Evolutionary conservation across 2,797 vertebrate genomes (phyloP).

Genomic region (Sebastes variabilis): DNA sequence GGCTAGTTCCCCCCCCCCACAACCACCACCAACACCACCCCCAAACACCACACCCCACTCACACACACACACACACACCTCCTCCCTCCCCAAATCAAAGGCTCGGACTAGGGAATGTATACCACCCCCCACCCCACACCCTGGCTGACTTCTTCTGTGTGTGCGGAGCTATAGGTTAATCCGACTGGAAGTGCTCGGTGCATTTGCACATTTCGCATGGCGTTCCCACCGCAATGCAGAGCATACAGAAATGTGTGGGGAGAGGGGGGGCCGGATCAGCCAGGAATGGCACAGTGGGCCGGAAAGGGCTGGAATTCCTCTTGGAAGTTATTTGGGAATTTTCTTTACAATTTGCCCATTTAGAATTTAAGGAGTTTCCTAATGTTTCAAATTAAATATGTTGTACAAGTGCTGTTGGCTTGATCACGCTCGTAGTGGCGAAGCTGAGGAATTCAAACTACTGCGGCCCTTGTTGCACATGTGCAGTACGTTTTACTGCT

Average conservation of each 20-base stretch:
- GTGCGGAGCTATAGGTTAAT: conserved; percentile 79
- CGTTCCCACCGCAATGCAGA: conserved; percentile 79
- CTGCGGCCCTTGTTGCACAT: conserved; percentile 33
- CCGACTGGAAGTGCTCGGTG: conserved; percentile 74
- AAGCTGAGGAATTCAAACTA: conserved; percentile 26
- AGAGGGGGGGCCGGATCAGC: conserved; percentile 55
- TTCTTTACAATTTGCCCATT: conserved; percentile 61
- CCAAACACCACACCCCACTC: conserved; percentile 52
- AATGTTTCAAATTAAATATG: conserved; percentile 28
- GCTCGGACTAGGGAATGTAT: conserved; percentile 73
- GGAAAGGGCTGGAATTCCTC: conserved; percentile 74
- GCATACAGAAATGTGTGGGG: conserved; percentile 49
- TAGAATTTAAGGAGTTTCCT: conserved; percentile 35
- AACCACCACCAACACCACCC: neutral
- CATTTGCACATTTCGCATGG: conserved; percentile 77
- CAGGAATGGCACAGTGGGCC: conserved; percentile 69
- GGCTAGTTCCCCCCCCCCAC: conserved; percentile 32
- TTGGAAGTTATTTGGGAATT: conserved; percentile 70
- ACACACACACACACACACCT: conserved; percentile 26
- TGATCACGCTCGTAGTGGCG: neutral
- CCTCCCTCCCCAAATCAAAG: conserved; percentile 67
- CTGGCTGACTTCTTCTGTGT: conserved; percentile 65
- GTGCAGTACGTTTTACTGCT: neutral
- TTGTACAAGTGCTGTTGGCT: conserved; percentile 5
- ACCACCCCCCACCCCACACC: conserved; percentile 58